These are phyloP conservation scores for Rhaphigaster nebulosa DNA, from an alignment of 2,888 invertebrate genomes.

Conservation along the genomic window DNA sequence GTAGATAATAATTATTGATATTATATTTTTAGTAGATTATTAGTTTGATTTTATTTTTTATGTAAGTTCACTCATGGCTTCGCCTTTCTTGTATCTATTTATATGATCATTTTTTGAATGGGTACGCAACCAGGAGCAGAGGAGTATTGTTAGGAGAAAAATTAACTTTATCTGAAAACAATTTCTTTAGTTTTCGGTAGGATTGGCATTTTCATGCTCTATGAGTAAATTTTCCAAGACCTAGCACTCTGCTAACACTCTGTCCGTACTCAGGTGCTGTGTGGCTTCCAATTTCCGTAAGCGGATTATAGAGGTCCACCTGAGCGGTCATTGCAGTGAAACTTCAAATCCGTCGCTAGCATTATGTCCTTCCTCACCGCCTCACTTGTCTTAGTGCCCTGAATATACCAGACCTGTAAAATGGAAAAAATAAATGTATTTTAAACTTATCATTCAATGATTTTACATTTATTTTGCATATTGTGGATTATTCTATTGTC, in stretches of 20 bases:
- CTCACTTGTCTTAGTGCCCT: background rate
- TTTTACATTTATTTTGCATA: background rate
- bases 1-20: too few species aligned
- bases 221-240: background rate
- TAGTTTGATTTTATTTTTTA: too few species aligned
- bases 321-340: background rate
- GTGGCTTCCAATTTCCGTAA: slow-evolving; percentile 6
- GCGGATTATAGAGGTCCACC: slow-evolving; percentile 6
- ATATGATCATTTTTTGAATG: too few species aligned
- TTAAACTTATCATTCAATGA: background rate
- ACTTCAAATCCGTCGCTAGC: background rate
- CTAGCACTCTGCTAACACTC: background rate
- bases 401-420: background rate
- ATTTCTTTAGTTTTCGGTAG: background rate
- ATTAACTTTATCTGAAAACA: too few species aligned
- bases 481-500: background rate
- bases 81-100: too few species aligned
- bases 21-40: too few species aligned
- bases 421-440: background rate
- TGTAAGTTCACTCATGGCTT: too few species aligned
- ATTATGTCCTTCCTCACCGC: background rate
- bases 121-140: too few species aligned
- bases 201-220: background rate
- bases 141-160: too few species aligned
- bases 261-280: slow-evolving; percentile 1